A percentile compares a stretch with the other conserved stretches of the same genome.
These are phyloP conservation scores for Eremophila alpestris DNA, from an alignment of 2,797 vertebrate species.

Conservation along the genomic window DNA sequence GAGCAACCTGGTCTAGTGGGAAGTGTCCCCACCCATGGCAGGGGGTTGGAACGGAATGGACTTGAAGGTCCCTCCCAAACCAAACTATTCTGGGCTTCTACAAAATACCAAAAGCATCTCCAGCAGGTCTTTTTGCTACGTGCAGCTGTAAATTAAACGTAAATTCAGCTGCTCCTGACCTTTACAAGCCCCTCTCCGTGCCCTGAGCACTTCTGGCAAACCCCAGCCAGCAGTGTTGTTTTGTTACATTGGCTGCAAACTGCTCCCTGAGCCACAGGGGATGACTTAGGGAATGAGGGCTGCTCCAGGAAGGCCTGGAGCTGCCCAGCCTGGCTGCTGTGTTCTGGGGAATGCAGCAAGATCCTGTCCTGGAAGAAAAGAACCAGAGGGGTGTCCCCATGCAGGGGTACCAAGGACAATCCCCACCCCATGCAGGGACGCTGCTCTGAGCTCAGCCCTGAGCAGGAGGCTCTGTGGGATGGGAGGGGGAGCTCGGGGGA, in stretches of 20 bases:
- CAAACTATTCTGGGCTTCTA: not conserved
- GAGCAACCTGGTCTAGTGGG: not conserved
- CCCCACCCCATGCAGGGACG: rapidly evolving
- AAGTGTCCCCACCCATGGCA: not conserved
- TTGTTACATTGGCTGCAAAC: too few species aligned
- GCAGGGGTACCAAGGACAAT: rapidly evolving
- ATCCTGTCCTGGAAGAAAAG: not conserved
- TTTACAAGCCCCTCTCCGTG: not conserved
- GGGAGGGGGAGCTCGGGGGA: not conserved
- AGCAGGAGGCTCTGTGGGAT: not conserved
- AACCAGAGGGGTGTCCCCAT: not conserved
- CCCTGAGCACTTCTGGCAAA: not conserved
- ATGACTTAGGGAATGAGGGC: too few species aligned
- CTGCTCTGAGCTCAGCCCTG: not conserved
- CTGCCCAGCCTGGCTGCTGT: too few species aligned
- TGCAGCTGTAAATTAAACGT: not conserved
- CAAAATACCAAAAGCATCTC: not conserved
- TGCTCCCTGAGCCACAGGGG: too few species aligned
- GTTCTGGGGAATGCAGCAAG: too few species aligned
- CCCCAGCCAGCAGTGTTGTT: not conserved
- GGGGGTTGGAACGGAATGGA: not conserved
- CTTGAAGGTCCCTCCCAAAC: not conserved
- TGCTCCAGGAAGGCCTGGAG: too few species aligned
- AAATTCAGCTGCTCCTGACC: not conserved
- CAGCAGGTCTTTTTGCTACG: not conserved